A percentile compares a stretch with the other conserved stretches of the same genome.
phyloP scores from a whole-genome alignment of 2,888 invertebrate species.

The Horisme vitalbata region DNA sequence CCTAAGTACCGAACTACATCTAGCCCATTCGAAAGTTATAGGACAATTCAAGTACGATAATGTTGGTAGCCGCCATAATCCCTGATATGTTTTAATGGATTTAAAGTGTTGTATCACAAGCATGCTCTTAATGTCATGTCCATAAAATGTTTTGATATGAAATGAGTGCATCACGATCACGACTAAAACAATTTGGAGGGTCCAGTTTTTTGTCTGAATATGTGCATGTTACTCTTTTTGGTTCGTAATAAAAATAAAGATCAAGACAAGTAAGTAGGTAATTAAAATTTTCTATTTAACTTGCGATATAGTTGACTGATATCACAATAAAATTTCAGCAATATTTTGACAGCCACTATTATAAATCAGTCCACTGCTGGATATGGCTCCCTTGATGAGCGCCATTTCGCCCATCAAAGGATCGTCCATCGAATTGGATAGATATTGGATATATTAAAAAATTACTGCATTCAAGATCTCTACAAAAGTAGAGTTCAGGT shows the following conservation, averaged over 20 bases:
- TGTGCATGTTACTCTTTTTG: slow-evolving; percentile 13
- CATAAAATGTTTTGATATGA: slow-evolving; percentile 53
- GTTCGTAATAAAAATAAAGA: slow-evolving; percentile 7
- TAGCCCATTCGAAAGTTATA: slow-evolving; percentile 54
- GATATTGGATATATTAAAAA: slow-evolving; percentile 19
- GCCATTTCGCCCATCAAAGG: too few relatives aligned
- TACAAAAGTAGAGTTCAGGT: too few relatives aligned
- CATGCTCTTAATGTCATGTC: slow-evolving; percentile 64
- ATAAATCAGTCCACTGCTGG: neutral
- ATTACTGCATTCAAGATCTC: slow-evolving; percentile 3
- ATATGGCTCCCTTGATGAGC: too few relatives aligned
- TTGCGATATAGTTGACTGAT: too few relatives aligned
- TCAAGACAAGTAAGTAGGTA: too few relatives aligned
- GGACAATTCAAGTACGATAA: slow-evolving; percentile 57
- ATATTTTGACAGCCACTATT: neutral
- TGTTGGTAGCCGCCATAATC: slow-evolving; percentile 58
- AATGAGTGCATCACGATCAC: slow-evolving; percentile 37
- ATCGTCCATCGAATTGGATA: slow-evolving; percentile 2
- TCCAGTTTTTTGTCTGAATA: slow-evolving; percentile 10
- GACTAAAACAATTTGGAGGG: slow-evolving; percentile 21
- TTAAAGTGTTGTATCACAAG: slow-evolving; percentile 53
- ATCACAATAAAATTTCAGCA: neutral
- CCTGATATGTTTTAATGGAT: slow-evolving; percentile 71
- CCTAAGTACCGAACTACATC: slow-evolving; percentile 44
- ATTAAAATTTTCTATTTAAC: too few relatives aligned